phyloP scores from a whole-genome alignment of 92 coral and sea anemone species.

The Plumapathes pennacea region DNA sequence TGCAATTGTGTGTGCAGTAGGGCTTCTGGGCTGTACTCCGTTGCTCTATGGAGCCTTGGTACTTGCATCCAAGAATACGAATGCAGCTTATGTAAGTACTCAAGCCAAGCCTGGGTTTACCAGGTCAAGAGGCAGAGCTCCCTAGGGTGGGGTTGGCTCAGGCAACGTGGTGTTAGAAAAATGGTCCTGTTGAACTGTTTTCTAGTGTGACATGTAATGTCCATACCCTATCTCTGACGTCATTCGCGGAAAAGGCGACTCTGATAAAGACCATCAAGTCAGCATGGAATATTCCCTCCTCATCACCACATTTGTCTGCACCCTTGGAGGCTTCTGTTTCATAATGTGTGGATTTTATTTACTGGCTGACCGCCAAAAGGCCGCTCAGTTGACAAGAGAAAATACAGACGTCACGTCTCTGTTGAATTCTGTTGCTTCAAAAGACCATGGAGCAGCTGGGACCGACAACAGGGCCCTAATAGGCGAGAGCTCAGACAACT shows the following conservation, averaged over 20 bases:
- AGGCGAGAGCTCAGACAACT: too few relatives aligned
- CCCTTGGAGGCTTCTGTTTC: constrained; percentile 81
- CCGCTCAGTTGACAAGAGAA: constrained; percentile 46
- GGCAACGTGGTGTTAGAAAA: too few relatives aligned
- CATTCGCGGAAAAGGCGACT: constrained; percentile 46
- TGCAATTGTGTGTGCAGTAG: constrained; percentile 89
- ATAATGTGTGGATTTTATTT: constrained; percentile 73
- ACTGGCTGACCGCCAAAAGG: constrained; percentile 67
- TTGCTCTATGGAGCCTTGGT: constrained; percentile 73
- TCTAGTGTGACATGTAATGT: too few relatives aligned
- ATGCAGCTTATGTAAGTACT: constrained; percentile 80
- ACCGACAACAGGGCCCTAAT: not conserved
- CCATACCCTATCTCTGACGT: constrained; percentile 79
- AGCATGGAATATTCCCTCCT: constrained; percentile 83
- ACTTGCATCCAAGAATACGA: constrained; percentile 58
- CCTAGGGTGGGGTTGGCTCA: too few relatives aligned
- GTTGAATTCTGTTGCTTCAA: constrained; percentile 44
- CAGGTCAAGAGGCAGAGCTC: too few relatives aligned
- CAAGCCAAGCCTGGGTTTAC: too few relatives aligned
- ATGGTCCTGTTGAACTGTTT: too few relatives aligned
- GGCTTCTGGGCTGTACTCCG: constrained; percentile 68
- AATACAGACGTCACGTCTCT: constrained; percentile 47
- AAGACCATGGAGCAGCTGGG: not conserved
- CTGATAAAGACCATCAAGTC: constrained; percentile 28
- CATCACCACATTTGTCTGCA: constrained; percentile 70